Evolutionary conservation across 2,888 invertebrate genomes (phyloP).

Genomic region (Trissoscelio sp.): DNA sequence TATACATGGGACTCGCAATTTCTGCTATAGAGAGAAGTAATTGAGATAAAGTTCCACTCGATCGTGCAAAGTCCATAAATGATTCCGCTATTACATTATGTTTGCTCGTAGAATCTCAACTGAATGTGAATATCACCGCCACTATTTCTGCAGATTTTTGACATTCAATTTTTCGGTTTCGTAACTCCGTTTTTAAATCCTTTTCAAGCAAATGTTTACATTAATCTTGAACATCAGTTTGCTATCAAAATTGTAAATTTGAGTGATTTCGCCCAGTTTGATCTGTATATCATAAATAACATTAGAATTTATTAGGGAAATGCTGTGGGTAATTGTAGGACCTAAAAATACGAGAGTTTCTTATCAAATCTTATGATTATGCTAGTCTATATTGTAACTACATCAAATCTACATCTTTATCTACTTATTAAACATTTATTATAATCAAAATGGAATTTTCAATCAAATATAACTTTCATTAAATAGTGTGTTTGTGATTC

Average conservation of each 20-base stretch:
- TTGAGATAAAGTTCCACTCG: constrained; percentile 34
- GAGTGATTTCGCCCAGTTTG: background rate
- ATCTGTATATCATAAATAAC: constrained; percentile 5
- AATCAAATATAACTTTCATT: too few relatives aligned
- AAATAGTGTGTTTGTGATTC: too few relatives aligned
- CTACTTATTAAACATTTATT: background rate
- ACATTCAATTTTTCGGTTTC: background rate
- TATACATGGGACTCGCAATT: constrained; percentile 26
- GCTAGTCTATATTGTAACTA: background rate
- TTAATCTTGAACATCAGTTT: too few relatives aligned
- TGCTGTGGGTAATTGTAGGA: background rate
- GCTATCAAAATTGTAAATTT: background rate
- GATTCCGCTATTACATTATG: constrained; percentile 26
- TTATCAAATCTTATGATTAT: background rate
- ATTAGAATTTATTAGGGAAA: background rate
- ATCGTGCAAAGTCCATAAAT: constrained; percentile 30
- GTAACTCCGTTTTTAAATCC: too few relatives aligned
- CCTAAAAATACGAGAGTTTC: background rate
- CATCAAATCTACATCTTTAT: background rate
- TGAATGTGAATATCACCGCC: background rate
- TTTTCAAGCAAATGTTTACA: too few relatives aligned
- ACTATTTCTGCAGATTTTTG: background rate
- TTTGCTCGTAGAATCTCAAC: constrained; percentile 19
- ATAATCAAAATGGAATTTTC: background rate
- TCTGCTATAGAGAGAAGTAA: constrained; percentile 17